Base-by-base conservation (phyloP, 2,888 invertebrate genomes). In the Cremastinae sp. region DNA sequence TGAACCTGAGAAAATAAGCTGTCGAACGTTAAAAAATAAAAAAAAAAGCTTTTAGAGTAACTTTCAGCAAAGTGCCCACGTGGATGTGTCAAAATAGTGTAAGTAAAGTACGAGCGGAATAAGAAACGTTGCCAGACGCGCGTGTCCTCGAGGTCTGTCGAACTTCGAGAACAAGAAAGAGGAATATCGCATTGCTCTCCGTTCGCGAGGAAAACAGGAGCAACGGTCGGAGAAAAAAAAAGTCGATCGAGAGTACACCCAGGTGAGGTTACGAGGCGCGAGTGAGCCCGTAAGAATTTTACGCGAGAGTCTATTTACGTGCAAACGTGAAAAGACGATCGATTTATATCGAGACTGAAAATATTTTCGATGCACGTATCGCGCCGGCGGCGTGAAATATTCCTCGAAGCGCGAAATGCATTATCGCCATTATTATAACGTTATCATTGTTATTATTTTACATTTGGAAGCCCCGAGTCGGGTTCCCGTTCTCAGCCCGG, bases 361-460 rank as follows among this genome's bases (percentile, higher is more conserved):
- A 74, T 56, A 59, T 55, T 73, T 69, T 45, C 56, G 43, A 53
- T 22, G 37, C 41, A 20, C 56, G 18, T n/a, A 14, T 28, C 55
- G 7, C 37, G n/a, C 55, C 41, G 28, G 18, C 49, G 49, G 47
- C 20, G 45, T 56, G 47, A 49, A 37, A 10, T 45, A 39, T 61
- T 56, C 66, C 61, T 68, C 53, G 56, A 62, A 45, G 35, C 68
- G 49, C 71, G 53, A 55, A 62, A 71, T 71, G 68, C 45, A 68
- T 45, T 39, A 51, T 74, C 58, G 14, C 28, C 14, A 12, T 28
- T 47, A 45, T 49, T 47, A n/a, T n/a, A n/a, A n/a, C n/a, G n/a
- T 47, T 35, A 28, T 61, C 28, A 18, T 78, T 68, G 71, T 72
- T 66, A 55, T 65, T 61, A 47, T 75, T 61, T 61, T 47, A n/a